These are phyloP conservation scores for Porites lobata DNA, from an alignment of 92 coral and sea anemone genomes.

Conservation along the genomic window DNA sequence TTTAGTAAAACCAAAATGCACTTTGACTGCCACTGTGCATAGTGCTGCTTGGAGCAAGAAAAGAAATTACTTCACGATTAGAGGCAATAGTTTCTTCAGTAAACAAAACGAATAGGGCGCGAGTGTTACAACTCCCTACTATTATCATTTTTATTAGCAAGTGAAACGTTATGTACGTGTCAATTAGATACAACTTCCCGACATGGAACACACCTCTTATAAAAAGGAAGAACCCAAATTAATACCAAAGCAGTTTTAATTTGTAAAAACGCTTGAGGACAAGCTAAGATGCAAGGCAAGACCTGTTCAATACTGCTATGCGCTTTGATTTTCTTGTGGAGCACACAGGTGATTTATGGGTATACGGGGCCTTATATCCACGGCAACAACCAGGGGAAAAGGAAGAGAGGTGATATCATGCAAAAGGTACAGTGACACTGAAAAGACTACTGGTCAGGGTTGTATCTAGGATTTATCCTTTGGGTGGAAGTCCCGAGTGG, in stretches of 20 bases:
- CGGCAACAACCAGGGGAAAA: slow-evolving; percentile 11
- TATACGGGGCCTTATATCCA: not conserved
- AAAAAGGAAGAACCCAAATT: slow-evolving; percentile 1
- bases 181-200: slow-evolving; percentile 32
- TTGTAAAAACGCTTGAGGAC: not conserved
- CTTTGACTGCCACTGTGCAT: too few relatives aligned
- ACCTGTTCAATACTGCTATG: not conserved
- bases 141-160: not conserved
- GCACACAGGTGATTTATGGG: not conserved
- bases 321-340: slow-evolving; percentile 22
- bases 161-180: slow-evolving; percentile 11
- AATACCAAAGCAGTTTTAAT: not conserved
- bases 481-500: too few relatives aligned
- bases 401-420: not conserved
- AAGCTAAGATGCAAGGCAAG: slow-evolving; percentile 1
- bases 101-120: not conserved
- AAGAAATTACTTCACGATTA: too few relatives aligned
- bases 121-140: not conserved
- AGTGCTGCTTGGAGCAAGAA: too few relatives aligned
- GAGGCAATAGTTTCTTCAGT: not conserved
- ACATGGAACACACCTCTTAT: slow-evolving; percentile 5
- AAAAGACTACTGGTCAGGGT: not conserved
- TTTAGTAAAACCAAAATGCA: too few relatives aligned
- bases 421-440: not conserved
- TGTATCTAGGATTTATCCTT: too few relatives aligned